These are phyloP conservation scores for Neosalanx taihuensis DNA, from an alignment of 2,797 vertebrate species.

Conservation along the genomic window DNA sequence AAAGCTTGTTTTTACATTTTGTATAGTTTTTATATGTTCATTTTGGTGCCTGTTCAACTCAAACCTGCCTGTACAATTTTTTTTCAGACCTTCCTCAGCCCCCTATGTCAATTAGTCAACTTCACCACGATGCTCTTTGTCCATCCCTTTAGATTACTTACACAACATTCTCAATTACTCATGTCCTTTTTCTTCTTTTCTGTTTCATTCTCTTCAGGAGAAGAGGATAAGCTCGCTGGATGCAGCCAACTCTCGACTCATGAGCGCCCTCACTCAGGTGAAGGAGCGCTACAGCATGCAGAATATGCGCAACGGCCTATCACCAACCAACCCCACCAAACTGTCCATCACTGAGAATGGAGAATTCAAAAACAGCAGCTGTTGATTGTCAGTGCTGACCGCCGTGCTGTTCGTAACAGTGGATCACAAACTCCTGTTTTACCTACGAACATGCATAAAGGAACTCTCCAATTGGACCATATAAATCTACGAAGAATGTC, in stretches of 20 bases:
- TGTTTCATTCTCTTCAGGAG: slow-evolving; percentile 79
- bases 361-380: slow-evolving; percentile 98
- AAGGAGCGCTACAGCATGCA: slow-evolving; percentile 93
- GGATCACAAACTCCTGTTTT: not conserved
- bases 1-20: slow-evolving; percentile 4
- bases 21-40: not conserved
- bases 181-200: slow-evolving; percentile 47
- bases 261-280: slow-evolving; percentile 93
- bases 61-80: not conserved
- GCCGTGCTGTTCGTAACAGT: no score
- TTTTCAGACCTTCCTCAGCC: not conserved
- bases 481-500: slow-evolving; percentile 33
- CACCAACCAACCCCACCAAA: slow-evolving; percentile 90
- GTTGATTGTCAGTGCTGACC: slow-evolving; percentile 63
- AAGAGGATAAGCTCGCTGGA: slow-evolving; percentile 91
- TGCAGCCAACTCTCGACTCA: slow-evolving; percentile 89
- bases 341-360: slow-evolving; percentile 99
- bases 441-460: slow-evolving; percentile 18
- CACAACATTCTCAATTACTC: not conserved
- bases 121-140: not conserved
- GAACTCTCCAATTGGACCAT: slow-evolving; percentile 27
- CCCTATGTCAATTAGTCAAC: not conserved
- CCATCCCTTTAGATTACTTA: not conserved
- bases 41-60: slow-evolving; percentile 9
- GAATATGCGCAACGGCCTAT: slow-evolving; percentile 85